A percentile compares a stretch with the other conserved stretches of the same genome.
phyloP scores from a whole-genome alignment of 2,797 vertebrate species.

The Synanceia verrucosa region DNA sequence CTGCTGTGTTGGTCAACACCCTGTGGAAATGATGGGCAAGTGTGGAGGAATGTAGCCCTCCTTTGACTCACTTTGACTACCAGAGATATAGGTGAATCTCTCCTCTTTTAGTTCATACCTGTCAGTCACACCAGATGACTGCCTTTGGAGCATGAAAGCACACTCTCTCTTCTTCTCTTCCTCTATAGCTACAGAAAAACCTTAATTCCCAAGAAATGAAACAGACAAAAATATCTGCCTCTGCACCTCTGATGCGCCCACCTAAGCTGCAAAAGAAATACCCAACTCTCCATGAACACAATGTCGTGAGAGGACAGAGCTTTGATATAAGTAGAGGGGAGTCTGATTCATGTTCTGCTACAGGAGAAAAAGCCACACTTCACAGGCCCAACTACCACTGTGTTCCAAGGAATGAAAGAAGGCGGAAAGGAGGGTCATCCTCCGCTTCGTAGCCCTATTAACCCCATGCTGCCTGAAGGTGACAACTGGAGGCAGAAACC shows the following conservation, averaged over 20 bases:
- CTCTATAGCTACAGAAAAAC: constrained; percentile 44
- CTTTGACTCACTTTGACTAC: constrained; percentile 63
- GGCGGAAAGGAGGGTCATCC: constrained; percentile 35
- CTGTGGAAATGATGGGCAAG: constrained; percentile 63
- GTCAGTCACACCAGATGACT: constrained; percentile 71
- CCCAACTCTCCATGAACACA: constrained; percentile 56
- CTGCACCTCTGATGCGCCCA: constrained; percentile 50
- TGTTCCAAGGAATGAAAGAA: constrained; percentile 15
- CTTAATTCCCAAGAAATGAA: constrained; percentile 63
- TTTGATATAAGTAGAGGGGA: constrained; percentile 56
- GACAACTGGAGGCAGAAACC: constrained; percentile 57
- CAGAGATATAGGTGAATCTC: constrained; percentile 67
- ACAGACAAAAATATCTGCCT: constrained; percentile 62
- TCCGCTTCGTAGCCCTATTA: constrained; percentile 64
- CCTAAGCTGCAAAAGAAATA: constrained; percentile 56
- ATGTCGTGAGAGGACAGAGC: constrained; percentile 47
- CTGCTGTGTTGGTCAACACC: constrained; percentile 69
- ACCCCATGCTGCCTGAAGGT: constrained; percentile 63
- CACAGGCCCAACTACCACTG: constrained; percentile 20
- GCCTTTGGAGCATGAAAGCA: constrained; percentile 70
- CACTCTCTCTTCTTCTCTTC: constrained; percentile 24
- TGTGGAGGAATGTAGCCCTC: constrained; percentile 47
- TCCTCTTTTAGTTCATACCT: constrained; percentile 54
- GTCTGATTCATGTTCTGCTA: constrained; percentile 52
- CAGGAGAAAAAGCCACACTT: constrained; percentile 32